These are phyloP conservation scores for Acleris holmiana DNA, from an alignment of 2,888 invertebrate genomes.

Conservation along the genomic window DNA sequence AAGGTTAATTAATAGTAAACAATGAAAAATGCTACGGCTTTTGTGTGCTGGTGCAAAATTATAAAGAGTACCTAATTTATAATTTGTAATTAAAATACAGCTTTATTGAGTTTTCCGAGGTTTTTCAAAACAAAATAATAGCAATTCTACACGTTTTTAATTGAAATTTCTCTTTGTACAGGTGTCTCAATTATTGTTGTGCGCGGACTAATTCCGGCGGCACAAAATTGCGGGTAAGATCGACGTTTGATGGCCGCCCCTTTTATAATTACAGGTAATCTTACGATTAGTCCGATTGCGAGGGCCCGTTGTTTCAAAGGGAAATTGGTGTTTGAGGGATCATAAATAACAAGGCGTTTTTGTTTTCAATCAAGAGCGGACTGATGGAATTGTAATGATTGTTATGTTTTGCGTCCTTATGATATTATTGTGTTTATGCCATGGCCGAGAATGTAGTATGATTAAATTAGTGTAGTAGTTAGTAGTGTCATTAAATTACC, in stretches of 20 bases:
- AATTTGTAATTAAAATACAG: not conserved
- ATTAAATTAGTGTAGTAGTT: too few relatives aligned
- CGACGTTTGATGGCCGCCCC: slow-evolving; percentile 43
- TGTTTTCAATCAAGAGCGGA: slow-evolving; percentile 5
- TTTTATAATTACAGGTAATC: slow-evolving; percentile 51
- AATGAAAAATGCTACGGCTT: not conserved
- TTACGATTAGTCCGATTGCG: slow-evolving; percentile 41
- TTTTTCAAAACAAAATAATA: slow-evolving; percentile 2
- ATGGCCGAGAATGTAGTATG: too few relatives aligned
- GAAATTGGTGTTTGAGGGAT: slow-evolving; percentile 8
- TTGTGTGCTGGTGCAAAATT: not conserved
- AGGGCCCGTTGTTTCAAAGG: slow-evolving; percentile 18
- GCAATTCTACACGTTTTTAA: slow-evolving; percentile 32
- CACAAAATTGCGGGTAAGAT: slow-evolving; percentile 47
- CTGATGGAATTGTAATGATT: not conserved
- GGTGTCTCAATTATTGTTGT: slow-evolving; percentile 47
- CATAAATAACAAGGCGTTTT: slow-evolving; percentile 9
- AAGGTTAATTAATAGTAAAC: slow-evolving; percentile 7
- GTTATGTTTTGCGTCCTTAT: not conserved
- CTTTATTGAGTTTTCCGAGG: slow-evolving; percentile 5
- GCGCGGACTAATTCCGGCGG: slow-evolving; percentile 6
- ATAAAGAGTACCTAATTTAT: not conserved
- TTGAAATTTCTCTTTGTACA: slow-evolving; percentile 31
- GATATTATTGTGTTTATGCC: too few relatives aligned
- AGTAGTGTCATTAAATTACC: too few relatives aligned